phyloP scores from a whole-genome alignment of 2,797 vertebrate genomes.

The Emydoidea blandingii region DNA sequence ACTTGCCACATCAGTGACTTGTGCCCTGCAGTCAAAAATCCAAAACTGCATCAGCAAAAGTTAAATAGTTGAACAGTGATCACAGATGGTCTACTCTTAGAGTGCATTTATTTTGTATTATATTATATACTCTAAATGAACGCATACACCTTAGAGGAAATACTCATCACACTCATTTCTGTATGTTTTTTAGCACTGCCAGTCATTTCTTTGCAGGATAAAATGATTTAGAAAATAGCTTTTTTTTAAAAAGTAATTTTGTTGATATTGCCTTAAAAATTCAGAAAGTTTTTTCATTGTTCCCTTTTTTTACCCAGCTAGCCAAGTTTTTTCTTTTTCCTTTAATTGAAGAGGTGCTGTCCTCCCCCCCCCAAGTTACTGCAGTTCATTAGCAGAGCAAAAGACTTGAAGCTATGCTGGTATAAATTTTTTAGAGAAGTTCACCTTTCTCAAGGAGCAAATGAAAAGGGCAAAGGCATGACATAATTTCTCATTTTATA shows the following conservation, averaged over 20 bases:
- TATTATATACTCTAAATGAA: neutral
- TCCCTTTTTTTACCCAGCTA: slow-evolving; percentile 2
- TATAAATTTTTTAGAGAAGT: slow-evolving; percentile 61
- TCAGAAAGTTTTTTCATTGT: neutral
- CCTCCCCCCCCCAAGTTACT: neutral
- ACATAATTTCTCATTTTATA: slow-evolving; percentile 76
- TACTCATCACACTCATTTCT: accelerated
- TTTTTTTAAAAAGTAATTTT: neutral
- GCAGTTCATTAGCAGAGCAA: slow-evolving; percentile 69
- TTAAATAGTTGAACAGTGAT: neutral
- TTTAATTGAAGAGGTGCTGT: slow-evolving; percentile 20
- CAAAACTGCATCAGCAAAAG: neutral
- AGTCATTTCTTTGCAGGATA: neutral
- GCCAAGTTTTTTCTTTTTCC: neutral
- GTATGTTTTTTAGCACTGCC: neutral
- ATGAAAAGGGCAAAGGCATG: slow-evolving; percentile 72
- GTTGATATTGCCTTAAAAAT: slow-evolving; percentile 51
- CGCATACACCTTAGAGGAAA: neutral
- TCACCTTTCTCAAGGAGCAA: slow-evolving; percentile 74
- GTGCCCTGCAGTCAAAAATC: neutral
- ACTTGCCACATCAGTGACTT: accelerated
- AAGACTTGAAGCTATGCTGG: neutral
- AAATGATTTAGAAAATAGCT: neutral
- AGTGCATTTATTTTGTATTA: neutral
- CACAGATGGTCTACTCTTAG: neutral